Evolutionary conservation across 2,888 invertebrate species (phyloP).

Genomic region (Hypercompe scribonia): DNA sequence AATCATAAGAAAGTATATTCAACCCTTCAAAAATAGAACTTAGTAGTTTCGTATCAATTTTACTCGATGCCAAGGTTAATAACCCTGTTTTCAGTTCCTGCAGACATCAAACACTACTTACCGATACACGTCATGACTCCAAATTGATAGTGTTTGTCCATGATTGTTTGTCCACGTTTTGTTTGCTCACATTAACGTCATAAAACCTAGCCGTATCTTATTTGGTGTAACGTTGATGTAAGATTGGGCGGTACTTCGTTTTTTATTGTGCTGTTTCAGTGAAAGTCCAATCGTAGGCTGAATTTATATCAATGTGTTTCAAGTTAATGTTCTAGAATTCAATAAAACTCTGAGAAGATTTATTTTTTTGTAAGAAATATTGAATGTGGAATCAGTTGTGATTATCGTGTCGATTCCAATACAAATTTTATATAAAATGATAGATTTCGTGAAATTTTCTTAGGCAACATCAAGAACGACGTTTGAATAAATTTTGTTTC

Average conservation of each 20-base stretch:
- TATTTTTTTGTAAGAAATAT: neutral
- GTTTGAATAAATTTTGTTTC: neutral
- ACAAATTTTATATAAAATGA: neutral
- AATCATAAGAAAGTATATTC: neutral
- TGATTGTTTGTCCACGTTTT: slow-evolving; percentile 39
- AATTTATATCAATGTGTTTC: slow-evolving; percentile 6
- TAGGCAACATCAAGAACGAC: neutral
- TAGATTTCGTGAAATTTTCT: neutral
- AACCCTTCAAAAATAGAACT: neutral
- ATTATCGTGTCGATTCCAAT: neutral
- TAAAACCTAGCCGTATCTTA: slow-evolving; percentile 47
- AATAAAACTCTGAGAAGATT: neutral
- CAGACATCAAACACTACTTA: slow-evolving; percentile 42
- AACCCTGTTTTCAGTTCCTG: slow-evolving; percentile 21
- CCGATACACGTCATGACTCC: slow-evolving; percentile 31
- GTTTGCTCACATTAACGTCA: slow-evolving; percentile 48
- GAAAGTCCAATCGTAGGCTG: slow-evolving; percentile 29
- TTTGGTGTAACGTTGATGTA: slow-evolving; percentile 30
- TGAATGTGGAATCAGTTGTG: neutral
- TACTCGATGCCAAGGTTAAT: neutral
- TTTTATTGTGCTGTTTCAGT: slow-evolving; percentile 42
- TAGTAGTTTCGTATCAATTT: neutral
- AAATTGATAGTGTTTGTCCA: slow-evolving; percentile 19
- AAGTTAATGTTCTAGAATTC: slow-evolving; percentile 6
- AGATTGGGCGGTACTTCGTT: slow-evolving; percentile 31